Percentiles rank a stretch among this genome's conserved stretches.
Conservation (phyloP, 2,113 vertebrate genomes). For the Maccullochella peelii region DNA sequence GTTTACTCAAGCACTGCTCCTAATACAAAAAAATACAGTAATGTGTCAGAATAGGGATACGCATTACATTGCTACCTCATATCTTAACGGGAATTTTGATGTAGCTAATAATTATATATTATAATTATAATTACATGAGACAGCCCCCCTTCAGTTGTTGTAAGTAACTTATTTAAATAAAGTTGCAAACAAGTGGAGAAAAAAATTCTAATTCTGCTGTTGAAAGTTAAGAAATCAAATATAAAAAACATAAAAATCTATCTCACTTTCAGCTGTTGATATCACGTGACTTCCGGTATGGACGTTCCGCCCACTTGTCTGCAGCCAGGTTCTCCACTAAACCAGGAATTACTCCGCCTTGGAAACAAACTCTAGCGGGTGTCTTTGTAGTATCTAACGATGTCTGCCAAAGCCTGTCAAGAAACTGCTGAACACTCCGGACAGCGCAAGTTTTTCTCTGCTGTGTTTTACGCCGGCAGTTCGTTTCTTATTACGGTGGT, state of each 20-base stretch:
- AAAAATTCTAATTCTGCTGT: too few relatives aligned
- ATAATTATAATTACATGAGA: too few relatives aligned
- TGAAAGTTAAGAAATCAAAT: too few relatives aligned
- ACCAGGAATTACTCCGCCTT: background rate
- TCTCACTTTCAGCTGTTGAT: too few relatives aligned
- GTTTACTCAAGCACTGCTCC: background rate
- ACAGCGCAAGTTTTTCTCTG: conserved; percentile 80
- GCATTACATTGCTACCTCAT: too few relatives aligned
- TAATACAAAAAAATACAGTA: background rate
- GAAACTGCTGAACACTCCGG: conserved; percentile 28
- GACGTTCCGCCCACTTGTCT: background rate
- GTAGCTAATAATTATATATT: too few relatives aligned
- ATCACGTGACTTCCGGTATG: conserved; percentile 25
- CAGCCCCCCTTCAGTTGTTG: too few relatives aligned
- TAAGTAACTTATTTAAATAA: too few relatives aligned
- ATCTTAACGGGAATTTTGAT: too few relatives aligned
- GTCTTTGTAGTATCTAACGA: background rate
- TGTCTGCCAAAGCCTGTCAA: conserved; percentile 10
- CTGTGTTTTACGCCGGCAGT: conserved; percentile 88
- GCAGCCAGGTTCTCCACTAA: too few relatives aligned
- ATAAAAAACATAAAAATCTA: too few relatives aligned
- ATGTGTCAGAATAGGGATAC: background rate
- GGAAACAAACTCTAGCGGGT: background rate
- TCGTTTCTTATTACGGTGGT: conserved; percentile 91
- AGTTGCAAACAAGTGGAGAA: too few relatives aligned